Evolutionary conservation across 2,113 vertebrate genomes (phyloP).

Genomic region (Indicator indicator): DNA sequence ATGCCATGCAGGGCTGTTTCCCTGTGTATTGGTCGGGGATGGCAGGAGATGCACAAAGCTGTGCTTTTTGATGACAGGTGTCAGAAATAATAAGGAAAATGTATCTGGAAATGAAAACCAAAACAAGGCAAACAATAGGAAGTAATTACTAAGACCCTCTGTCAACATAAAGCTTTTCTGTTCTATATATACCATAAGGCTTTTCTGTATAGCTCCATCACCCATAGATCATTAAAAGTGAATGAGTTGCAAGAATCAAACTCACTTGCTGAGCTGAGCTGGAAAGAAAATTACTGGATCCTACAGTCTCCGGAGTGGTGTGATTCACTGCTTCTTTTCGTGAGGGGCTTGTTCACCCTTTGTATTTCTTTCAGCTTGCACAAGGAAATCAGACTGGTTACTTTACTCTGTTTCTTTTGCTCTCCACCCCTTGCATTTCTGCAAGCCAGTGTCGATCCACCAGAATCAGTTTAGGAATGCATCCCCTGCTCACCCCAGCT

Average conservation of each 20-base stretch:
- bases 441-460: not conserved
- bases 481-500: rapidly evolving
- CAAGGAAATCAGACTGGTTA: not conserved
- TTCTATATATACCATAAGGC: not conserved
- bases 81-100: constrained; percentile 47
- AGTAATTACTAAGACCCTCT: not conserved
- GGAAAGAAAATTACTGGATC: not conserved
- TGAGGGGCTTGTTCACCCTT: not conserved
- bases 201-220: not conserved
- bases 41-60: not conserved
- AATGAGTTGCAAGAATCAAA: constrained; percentile 5
- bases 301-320: not conserved
- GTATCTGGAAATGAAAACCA: not conserved
- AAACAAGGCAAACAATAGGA: not conserved
- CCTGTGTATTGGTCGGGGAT: not conserved
- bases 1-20: not conserved
- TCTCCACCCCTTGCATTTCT: not conserved
- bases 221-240: not conserved
- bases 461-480: not conserved
- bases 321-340: not conserved
- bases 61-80: constrained; percentile 25
- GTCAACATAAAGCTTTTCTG: not conserved
- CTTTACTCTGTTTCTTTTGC: not conserved
- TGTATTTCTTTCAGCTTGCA: not conserved
- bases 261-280: not conserved